Conservation (phyloP, 2,888 invertebrate species). For the Meghimatium bilineatum region DNA sequence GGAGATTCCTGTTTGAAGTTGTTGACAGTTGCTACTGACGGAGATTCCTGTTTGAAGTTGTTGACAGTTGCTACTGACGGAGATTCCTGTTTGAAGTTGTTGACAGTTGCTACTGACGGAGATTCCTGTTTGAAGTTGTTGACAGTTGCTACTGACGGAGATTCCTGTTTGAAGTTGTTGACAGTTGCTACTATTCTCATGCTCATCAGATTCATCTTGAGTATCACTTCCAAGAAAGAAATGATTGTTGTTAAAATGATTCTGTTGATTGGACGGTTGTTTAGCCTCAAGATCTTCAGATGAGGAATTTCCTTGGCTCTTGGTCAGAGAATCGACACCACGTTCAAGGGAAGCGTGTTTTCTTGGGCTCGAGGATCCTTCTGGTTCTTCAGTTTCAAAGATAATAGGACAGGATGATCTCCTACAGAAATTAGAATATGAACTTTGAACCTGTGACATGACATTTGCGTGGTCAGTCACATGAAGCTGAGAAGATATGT, state of each 20-base stretch:
- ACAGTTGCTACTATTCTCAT: too few species aligned
- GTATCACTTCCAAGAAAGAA: conserved; percentile 7
- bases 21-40: too few species aligned
- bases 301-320: not conserved
- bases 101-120: too few species aligned
- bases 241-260: too few species aligned
- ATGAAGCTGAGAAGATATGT: not conserved
- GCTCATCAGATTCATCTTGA: not conserved
- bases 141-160: too few species aligned
- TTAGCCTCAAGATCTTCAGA: not conserved
- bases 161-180: too few species aligned
- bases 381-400: conserved; percentile 18
- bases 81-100: too few species aligned
- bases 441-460: not conserved
- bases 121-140: too few species aligned
- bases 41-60: too few species aligned
- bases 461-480: not conserved
- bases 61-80: too few species aligned
- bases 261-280: not conserved
- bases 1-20: too few species aligned
- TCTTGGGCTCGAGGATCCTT: not conserved
- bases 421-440: not conserved
- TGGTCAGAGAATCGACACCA: not conserved
- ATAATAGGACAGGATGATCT: conserved; percentile 21
- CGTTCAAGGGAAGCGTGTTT: not conserved